Evolutionary conservation across 2,113 vertebrate species (phyloP), one percentile per base, ranked within the genome.

Genomic region (Megalops atlanticus): DNA sequence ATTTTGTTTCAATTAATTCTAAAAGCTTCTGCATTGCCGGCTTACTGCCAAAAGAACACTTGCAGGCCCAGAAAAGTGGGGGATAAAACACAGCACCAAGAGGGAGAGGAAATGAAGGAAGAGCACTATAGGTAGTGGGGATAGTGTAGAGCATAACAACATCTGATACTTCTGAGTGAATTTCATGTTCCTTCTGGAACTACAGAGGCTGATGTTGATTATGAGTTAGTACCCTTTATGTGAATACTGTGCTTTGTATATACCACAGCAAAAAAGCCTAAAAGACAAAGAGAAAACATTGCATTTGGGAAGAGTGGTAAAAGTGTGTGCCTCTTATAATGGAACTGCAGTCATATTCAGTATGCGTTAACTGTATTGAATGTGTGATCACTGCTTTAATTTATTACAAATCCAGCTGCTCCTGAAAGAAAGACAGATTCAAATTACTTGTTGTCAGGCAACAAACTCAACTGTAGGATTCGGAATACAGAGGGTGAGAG

Each of bases 1-100:
- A 69, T n/a, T n/a, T n/a, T 72, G 74, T 77, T 72, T 85, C 84
- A 81, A 88, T 84, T 79, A 83, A 84, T 76, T 80, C 31, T 43
- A 76, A 79, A 43, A 71, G 78, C 64, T 71, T 33, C 64, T 47
- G 68, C 24, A 64, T 36, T 0, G 43, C 68, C 81, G 80, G 74
- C 78, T 76, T 41, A 3, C 1, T 21, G 80, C 80, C 71, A 83
- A 70, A 79, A 35, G 35, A 15, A 54, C 52, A 52, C 73, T n/a
- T 74, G 73, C 43, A 3, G 14, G 36, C 36, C 24, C 40, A 81
- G 74, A 49, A 74, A 75, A 8, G 1, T 72, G 27, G 70, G 16
- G 27, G 79, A 78, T 85, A 73, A 79, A 86, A 84, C 52, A 81
- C 76, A 83, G 74, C 69, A 33, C 58, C 14, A 58, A 21, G 36